Evolutionary conservation across 2,888 invertebrate genomes (phyloP), one percentile per base, ranked within the genome.

Genomic region (Pomacea canaliculata): DNA sequence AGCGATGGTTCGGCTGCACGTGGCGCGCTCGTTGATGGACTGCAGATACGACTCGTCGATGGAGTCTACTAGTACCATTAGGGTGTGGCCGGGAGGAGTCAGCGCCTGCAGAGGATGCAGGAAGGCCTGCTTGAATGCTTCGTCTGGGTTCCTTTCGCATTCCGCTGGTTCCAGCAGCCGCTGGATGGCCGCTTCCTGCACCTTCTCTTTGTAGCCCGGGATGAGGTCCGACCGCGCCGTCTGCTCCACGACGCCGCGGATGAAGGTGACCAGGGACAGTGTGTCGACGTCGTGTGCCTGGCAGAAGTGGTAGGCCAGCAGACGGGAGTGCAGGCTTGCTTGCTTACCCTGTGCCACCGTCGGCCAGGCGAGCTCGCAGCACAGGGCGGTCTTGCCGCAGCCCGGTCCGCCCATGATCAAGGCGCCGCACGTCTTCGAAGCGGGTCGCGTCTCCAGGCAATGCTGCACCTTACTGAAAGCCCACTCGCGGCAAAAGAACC

Each of bases 401-500:
- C 98, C 98, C 0, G 97, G 96, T 0, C 97, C 97, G 82, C 96
- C 97, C 79, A 97, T 92, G 74, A 98, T 94, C 69, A 98, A 92
- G 2, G 96, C 96, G 0, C 98, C 98, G 85, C 96, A 95, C 0
- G 95, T 95, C 91, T 96, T 89, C 74, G 91, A 88, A 12, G 89
- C 86, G 7, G 95, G 94, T 78, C 97, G 92, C 91, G 96, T 96
- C 88, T 98, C 97, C 84, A 98, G 91, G 84, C 97, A 97, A 86
- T 97, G 95, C 2, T 95, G 95, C 60, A 98, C 93, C 92, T 98
- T 98, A 91, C 96, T 95, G 86, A 98, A 96, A 10, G 96, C 96
- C 98, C 98, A 98, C 91, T 98, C 98, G 13, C 98, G 94, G 89
- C 96, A 96, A 92, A 95, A 96, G 92, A 97, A 96, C 13, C 85